These are phyloP conservation scores for Octodon degus DNA, from an alignment of 2,113 vertebrate species.

Conservation along the genomic window DNA sequence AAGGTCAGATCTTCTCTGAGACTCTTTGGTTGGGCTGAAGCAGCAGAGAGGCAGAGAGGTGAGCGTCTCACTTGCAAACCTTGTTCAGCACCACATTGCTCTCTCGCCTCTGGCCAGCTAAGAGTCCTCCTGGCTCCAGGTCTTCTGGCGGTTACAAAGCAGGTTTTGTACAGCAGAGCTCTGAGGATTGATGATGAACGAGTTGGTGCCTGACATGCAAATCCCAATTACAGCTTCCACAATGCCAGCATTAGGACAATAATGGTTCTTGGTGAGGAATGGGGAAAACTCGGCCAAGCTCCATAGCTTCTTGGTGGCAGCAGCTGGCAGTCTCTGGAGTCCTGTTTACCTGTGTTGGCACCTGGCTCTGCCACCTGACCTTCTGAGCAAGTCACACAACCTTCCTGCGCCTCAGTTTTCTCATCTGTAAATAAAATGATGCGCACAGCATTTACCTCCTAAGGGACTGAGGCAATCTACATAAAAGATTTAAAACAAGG, in stretches of 20 bases:
- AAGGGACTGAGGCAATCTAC: neutral
- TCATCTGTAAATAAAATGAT: neutral
- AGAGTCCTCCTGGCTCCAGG: neutral
- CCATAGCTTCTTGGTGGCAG: neutral
- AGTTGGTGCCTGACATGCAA: neutral
- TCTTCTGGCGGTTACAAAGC: neutral
- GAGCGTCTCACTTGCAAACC: neutral
- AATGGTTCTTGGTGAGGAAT: neutral
- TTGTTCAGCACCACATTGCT: accelerated
- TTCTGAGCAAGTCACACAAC: neutral
- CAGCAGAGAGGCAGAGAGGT: neutral
- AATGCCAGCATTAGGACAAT: neutral
- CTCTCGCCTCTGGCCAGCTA: neutral
- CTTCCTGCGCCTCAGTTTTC: neutral
- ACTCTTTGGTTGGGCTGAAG: neutral
- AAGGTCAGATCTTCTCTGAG: neutral
- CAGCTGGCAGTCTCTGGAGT: neutral
- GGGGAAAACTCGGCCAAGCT: neutral
- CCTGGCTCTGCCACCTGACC: neutral
- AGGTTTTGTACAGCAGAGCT: neutral
- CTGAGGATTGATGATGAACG: neutral
- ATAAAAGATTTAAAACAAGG: neutral
- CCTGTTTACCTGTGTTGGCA: neutral
- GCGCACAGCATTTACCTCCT: neutral
- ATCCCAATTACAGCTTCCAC: neutral